These are phyloP conservation scores for Cotesia typhae DNA, from an alignment of 1,140 invertebrate genomes.

Conservation along the genomic window DNA sequence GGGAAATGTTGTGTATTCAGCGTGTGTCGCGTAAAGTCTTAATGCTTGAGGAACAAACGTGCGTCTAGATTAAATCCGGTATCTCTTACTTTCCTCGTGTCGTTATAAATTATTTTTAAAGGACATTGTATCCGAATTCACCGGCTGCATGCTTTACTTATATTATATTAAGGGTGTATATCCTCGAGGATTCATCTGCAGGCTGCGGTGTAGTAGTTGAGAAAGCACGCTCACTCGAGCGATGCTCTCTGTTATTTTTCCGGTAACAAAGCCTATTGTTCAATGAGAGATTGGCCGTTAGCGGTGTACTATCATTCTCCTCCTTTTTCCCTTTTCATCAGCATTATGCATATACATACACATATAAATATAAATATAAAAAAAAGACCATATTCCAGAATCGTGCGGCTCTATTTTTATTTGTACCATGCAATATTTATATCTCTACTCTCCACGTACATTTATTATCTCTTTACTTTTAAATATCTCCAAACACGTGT, in stretches of 20 bases:
- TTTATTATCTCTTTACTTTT: background rate
- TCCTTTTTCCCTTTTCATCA: background rate
- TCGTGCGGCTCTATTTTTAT: background rate
- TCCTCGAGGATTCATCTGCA: too few species aligned
- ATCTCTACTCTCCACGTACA: background rate
- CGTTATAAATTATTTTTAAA: constrained; percentile 45
- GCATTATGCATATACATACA: background rate
- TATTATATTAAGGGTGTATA: too few species aligned
- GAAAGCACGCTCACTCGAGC: constrained; percentile 21
- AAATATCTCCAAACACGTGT: background rate
- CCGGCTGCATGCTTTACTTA: constrained; percentile 7
- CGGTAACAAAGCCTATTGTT: constrained; percentile 43
- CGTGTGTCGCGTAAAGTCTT: constrained; percentile 7
- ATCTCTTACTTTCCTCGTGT: constrained; percentile 17
- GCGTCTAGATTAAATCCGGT: constrained; percentile 32
- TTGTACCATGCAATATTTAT: background rate
- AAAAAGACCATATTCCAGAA: background rate
- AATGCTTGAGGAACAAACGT: constrained; percentile 25
- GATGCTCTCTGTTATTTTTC: constrained; percentile 40
- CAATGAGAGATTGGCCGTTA: constrained; percentile 38
- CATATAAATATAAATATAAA: background rate
- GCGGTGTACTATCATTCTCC: constrained; percentile 14
- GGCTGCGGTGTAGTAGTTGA: background rate
- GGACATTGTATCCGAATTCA: constrained; percentile 38
- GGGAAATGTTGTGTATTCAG: background rate